Percentiles rank a stretch among this genome's conserved stretches.
Evolutionary conservation across 2,113 vertebrate genomes (phyloP).

Genomic region (Chloropsis cyanopogon): DNA sequence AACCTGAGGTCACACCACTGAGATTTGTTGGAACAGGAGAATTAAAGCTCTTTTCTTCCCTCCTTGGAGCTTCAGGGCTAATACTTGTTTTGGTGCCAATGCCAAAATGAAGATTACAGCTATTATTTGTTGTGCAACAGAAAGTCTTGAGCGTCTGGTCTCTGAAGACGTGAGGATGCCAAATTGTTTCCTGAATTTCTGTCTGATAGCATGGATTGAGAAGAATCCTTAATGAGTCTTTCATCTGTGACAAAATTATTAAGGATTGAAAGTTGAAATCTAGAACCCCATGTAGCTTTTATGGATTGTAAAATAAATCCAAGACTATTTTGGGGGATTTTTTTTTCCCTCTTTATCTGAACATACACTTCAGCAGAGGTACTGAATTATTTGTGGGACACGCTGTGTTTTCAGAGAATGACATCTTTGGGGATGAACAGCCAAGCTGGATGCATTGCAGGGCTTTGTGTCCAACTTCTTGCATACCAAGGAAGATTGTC

Average conservation of each 20-base stretch:
- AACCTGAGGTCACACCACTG: background rate
- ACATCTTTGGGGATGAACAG: background rate
- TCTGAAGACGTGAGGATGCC: background rate
- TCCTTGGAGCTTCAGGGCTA: background rate
- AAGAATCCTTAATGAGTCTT: background rate
- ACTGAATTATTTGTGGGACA: background rate
- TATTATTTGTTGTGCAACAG: background rate
- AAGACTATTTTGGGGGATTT: accelerated
- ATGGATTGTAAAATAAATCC: background rate
- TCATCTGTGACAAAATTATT: background rate
- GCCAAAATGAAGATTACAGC: background rate
- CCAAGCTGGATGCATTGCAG: background rate
- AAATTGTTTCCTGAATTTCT: background rate
- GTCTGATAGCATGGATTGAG: background rate
- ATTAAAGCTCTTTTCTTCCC: background rate
- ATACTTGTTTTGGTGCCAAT: background rate
- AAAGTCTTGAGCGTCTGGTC: background rate
- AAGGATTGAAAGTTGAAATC: background rate
- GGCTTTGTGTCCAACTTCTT: background rate
- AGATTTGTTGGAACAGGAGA: background rate
- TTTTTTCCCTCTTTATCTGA: background rate
- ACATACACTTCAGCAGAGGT: background rate
- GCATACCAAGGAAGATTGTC: background rate
- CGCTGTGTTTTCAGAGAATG: background rate
- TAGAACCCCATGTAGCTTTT: background rate